Evolutionary conservation across 2,113 vertebrate genomes (phyloP).

Genomic region (Gracilinanus agilis): DNA sequence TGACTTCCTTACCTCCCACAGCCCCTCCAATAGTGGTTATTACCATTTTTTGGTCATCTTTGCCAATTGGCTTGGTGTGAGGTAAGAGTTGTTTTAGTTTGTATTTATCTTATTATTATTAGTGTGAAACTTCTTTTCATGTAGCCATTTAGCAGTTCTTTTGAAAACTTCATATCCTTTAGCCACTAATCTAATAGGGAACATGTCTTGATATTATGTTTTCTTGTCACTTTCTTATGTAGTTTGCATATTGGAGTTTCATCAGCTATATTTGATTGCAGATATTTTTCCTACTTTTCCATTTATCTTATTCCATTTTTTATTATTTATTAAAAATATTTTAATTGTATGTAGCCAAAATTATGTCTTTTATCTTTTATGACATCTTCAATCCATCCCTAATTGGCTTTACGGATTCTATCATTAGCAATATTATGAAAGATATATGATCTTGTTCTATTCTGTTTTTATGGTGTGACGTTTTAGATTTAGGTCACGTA

Average conservation of each 20-base stretch:
- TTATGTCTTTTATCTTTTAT: background rate
- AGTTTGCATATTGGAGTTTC: background rate
- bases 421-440: background rate
- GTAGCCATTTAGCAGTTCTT: background rate
- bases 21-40: background rate
- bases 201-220: background rate
- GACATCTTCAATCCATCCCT: background rate
- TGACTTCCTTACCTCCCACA: background rate
- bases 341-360: background rate
- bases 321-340: background rate
- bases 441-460: background rate
- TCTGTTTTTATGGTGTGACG: background rate
- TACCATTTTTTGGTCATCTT: background rate
- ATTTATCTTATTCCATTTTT: background rate
- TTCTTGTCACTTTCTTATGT: background rate
- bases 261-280: background rate
- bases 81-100: background rate
- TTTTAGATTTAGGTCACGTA: background rate
- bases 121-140: background rate
- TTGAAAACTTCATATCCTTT: background rate
- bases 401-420: background rate
- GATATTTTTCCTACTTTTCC: background rate
- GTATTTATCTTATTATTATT: background rate
- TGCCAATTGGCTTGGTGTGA: background rate
- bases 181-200: background rate